Evolutionary conservation across 1,140 invertebrate genomes (phyloP), one percentile per base, ranked within the genome.

Genomic region (Homarus americanus): DNA sequence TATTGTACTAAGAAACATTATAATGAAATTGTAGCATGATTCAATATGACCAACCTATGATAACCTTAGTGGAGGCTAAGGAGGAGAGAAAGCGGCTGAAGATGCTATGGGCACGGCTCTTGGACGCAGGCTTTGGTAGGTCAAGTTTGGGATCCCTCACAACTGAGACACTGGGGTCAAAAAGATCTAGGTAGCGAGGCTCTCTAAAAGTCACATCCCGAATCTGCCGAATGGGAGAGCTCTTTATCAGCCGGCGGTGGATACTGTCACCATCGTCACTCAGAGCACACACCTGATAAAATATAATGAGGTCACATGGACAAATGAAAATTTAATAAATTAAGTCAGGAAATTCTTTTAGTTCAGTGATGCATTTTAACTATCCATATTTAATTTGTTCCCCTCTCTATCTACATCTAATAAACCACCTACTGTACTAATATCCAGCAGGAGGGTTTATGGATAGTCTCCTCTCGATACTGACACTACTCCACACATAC

Each of bases 91-190:
- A 78, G 72, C 58, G 40, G 24, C 49, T 44, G 17, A 91, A 49
- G 53, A 73, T 5, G 17, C 78, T 41, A 15, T 80, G 76, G 83
- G 80, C 58, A 38, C 92, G 86, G 20, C 66, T 63, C 34, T 82
- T 79, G 32, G 58, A 17, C 32, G 87, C 15, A 63, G 85, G 53
- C 12, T 32, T 17, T 34, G 88, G 83, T 32, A 72, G 78, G 89
- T 92, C 92, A 7, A 92, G 84, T 41, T 84, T 91, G 36, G 92
- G 92, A 72, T 92, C 92, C 79, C 92, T 58, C 72, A 92, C 87
- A 34, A 92, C 92, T 28, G 83, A 87, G 44, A 92, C 86, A 12
- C 89, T 82, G 34, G 92, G 92, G 72, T 92, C 92, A 63, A 92
- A 92, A 20, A 92, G 79, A 80, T 92, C 92, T 53, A 92, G 80